These are phyloP conservation scores for Oncopeltus fasciatus DNA, from an alignment of 1,140 invertebrate species.

Conservation along the genomic window DNA sequence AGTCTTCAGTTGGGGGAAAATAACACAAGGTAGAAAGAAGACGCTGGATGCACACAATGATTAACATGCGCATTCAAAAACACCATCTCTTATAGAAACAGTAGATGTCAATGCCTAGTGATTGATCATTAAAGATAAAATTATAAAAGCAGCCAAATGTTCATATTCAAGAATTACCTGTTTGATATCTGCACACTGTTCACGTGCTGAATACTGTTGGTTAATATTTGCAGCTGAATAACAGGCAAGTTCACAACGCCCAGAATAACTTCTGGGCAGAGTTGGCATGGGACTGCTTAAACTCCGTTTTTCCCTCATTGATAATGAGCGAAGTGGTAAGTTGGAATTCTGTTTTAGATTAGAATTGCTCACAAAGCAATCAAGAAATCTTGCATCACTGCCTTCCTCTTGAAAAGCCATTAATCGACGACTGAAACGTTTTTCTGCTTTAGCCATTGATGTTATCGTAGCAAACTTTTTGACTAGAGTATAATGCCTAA, in stretches of 20 bases:
- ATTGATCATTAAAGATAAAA: background rate
- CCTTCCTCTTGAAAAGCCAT: constrained; percentile 21
- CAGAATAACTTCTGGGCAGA: constrained; percentile 40
- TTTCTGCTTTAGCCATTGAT: constrained; percentile 80
- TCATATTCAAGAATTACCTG: constrained; percentile 15
- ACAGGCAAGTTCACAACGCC: constrained; percentile 28
- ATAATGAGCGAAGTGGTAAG: constrained; percentile 60
- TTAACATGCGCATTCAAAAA: too few relatives aligned
- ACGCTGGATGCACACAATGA: too few relatives aligned
- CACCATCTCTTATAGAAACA: too few relatives aligned
- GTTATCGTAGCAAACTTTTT: constrained; percentile 90
- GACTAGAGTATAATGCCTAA: constrained; percentile 77
- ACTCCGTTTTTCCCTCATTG: constrained; percentile 49
- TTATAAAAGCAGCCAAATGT: background rate
- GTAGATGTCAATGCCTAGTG: background rate
- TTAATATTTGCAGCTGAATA: constrained; percentile 15
- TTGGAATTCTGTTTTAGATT: constrained; percentile 9
- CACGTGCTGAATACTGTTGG: constrained; percentile 21
- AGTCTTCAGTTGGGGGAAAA: background rate
- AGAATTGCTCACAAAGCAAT: constrained; percentile 7
- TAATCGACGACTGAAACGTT: constrained; percentile 54
- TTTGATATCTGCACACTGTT: constrained; percentile 21
- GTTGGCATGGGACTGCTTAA: constrained; percentile 28
- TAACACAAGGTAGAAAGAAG: too few relatives aligned
- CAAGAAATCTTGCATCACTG: constrained; percentile 9